phyloP scores from a whole-genome alignment of 2,797 vertebrate genomes.

The Sparus aurata region DNA sequence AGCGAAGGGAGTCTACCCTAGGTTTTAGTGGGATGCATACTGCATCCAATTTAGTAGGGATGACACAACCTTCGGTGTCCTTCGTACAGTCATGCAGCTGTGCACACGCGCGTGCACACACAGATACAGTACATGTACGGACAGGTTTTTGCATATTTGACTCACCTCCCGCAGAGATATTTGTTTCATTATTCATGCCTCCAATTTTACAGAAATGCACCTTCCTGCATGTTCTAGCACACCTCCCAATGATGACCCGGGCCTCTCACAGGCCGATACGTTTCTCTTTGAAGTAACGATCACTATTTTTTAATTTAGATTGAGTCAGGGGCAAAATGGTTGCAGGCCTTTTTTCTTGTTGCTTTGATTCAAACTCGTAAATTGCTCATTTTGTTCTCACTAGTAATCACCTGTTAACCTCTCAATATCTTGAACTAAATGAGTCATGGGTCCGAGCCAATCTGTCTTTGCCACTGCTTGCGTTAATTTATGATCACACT shows the following conservation, averaged over 20 bases:
- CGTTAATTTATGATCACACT: constrained; percentile 24
- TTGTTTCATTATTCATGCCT: constrained; percentile 67
- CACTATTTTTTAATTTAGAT: constrained; percentile 6
- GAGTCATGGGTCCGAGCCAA: constrained; percentile 12
- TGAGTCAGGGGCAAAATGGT: background rate
- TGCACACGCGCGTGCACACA: constrained; percentile 31
- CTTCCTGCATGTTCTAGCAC: constrained; percentile 8
- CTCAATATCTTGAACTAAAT: background rate
- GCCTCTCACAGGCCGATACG: background rate
- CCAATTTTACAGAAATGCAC: constrained; percentile 49
- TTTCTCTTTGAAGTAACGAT: constrained; percentile 19
- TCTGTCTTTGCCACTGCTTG: background rate
- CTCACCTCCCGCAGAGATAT: constrained; percentile 64
- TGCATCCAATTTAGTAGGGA: constrained; percentile 51
- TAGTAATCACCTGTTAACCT: constrained; percentile 14
- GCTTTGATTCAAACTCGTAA: constrained; percentile 18
- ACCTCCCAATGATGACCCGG: background rate
- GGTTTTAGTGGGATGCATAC: constrained; percentile 46
- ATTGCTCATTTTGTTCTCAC: constrained; percentile 12
- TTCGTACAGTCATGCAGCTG: constrained; percentile 52
- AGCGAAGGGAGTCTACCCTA: constrained; percentile 48
- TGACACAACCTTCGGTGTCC: constrained; percentile 73
- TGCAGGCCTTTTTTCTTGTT: background rate
- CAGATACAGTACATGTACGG: constrained; percentile 16
- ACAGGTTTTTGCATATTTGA: constrained; percentile 50